phyloP scores from a whole-genome alignment of 2,113 vertebrate genomes.

The Eudyptes chrysolophus region DNA sequence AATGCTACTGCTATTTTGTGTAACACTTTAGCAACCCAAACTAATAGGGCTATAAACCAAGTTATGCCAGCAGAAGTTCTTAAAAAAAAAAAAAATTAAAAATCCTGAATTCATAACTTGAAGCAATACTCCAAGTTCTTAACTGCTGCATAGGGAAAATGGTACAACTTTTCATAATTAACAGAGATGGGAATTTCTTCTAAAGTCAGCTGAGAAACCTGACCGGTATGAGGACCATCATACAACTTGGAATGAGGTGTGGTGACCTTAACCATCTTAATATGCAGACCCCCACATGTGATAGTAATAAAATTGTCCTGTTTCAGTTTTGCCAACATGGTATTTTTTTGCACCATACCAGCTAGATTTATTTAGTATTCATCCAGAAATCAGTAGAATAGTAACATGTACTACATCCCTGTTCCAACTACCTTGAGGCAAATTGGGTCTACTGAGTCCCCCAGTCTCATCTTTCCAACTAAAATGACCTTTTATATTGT shows the following conservation, averaged over 20 bases:
- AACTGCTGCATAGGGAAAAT: background rate
- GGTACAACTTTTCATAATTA: background rate
- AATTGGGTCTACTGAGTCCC: background rate
- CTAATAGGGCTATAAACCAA: slow-evolving; percentile 2
- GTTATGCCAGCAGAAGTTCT: background rate
- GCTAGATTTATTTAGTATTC: background rate
- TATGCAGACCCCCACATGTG: background rate
- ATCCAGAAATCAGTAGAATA: background rate
- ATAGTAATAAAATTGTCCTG: background rate
- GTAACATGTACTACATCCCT: background rate
- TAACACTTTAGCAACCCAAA: slow-evolving; percentile 42
- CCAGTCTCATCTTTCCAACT: background rate
- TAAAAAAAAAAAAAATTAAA: background rate
- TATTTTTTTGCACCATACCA: background rate
- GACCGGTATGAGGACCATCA: background rate
- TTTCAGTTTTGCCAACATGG: background rate
- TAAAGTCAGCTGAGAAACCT: background rate
- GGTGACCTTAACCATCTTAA: background rate
- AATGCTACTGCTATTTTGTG: slow-evolving; percentile 18
- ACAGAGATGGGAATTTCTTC: background rate
- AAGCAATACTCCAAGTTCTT: background rate
- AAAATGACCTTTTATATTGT: background rate
- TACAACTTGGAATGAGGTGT: background rate
- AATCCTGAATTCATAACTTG: background rate
- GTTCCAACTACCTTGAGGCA: background rate